Evolutionary conservation across 2,888 invertebrate species (phyloP), one percentile per base, ranked within the genome.

Genomic region (Malachius bipustulatus): DNA sequence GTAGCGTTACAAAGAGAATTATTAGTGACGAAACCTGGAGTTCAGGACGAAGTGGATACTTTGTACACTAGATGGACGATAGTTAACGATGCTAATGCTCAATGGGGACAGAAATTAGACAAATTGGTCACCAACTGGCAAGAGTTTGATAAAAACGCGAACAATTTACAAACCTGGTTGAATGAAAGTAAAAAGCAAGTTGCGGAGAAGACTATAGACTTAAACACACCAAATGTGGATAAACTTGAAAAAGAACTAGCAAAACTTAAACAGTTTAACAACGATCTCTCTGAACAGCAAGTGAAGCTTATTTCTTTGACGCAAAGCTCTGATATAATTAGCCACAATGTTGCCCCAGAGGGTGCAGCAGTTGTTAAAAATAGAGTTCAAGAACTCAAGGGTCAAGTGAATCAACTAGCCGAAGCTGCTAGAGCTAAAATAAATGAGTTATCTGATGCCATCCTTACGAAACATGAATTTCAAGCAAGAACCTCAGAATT

Each of bases 281-380:
- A 85, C 51, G 85, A 88, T 55, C 77, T 91, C 44, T 80, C 82
- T 0, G 82, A 83, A 52, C 85, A 88, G 49, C 84, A 87, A 61
- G 81, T 83, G 0, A 83, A 84, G 56, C 64, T 89, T 29, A 81
- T 87, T 26, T 71, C 77, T 1, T 58, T 90, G 28, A 82, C 82
- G 0, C 85, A 88, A 57, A 74, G 72, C 30, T 79, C 80, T 43
- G 89, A 90, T 55, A 75, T 77, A 37, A 78, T 89, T 13, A 77
- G 80, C 39, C 77, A 84, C 48, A 73, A 73, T 43, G 65, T 89
- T 32, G 76, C 82, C 26, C 74, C 84, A 1, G 88, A 89, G 58
- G 87, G 85, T 3, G 78, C 79, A 1, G 67, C 67, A 2, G 59
- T 72, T 6, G 59, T 89, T 1, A 87, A 84, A 60, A 71, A 72